Evolutionary conservation across 2,888 invertebrate genomes (phyloP).

Genomic region (Athetis lepigone): DNA sequence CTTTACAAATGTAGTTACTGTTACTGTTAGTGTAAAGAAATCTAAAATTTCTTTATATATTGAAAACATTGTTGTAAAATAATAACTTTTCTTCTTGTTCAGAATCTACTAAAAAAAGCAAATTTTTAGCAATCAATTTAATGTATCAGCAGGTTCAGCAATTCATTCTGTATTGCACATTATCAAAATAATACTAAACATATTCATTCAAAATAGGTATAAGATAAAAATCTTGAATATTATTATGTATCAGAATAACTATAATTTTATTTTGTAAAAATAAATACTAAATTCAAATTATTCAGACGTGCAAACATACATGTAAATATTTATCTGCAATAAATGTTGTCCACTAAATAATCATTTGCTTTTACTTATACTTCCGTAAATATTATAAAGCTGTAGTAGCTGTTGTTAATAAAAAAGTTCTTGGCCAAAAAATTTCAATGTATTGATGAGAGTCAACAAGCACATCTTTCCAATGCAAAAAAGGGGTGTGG

Average conservation of each 20-base stretch:
- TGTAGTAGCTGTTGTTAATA: too few species aligned
- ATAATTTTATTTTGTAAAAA: slow-evolving; percentile 20
- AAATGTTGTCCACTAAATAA: slow-evolving; percentile 62
- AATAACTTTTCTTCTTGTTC: not conserved
- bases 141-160: slow-evolving; percentile 8
- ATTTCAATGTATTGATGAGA: too few species aligned
- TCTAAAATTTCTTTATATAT: slow-evolving; percentile 1
- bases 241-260: slow-evolving; percentile 1
- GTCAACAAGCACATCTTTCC: too few species aligned
- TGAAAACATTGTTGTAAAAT: not conserved
- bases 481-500: too few species aligned
- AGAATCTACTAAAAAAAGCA: slow-evolving; percentile 5
- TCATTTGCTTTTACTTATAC: slow-evolving; percentile 1
- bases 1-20: slow-evolving; percentile 21
- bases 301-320: slow-evolving; percentile 35
- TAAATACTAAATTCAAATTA: slow-evolving; percentile 12
- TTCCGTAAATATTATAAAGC: too few species aligned
- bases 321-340: slow-evolving; percentile 62
- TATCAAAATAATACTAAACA: slow-evolving; percentile 1
- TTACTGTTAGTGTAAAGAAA: slow-evolving; percentile 1
- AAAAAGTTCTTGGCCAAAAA: too few species aligned
- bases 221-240: slow-evolving; percentile 3
- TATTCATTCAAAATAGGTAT: slow-evolving; percentile 1
- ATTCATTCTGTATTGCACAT: slow-evolving; percentile 26
- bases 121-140: slow-evolving; percentile 11